These are phyloP conservation scores for Chelonia mydas DNA, from an alignment of 2,797 vertebrate genomes.

Conservation along the genomic window DNA sequence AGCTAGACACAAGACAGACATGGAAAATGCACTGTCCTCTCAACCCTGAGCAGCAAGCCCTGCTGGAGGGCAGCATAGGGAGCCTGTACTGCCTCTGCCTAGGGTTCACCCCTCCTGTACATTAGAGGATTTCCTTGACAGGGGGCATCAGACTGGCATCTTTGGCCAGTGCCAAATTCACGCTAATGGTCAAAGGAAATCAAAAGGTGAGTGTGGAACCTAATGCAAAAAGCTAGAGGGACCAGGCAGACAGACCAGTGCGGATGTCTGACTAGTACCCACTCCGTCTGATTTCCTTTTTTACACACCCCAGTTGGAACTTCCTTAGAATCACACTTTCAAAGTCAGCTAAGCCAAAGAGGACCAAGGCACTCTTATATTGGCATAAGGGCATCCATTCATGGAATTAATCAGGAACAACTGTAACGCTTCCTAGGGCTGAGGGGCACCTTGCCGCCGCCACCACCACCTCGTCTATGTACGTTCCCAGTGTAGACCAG, in stretches of 20 bases:
- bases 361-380: not conserved
- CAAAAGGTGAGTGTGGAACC: not conserved
- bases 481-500: not conserved
- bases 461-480: no score
- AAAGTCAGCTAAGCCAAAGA: not conserved
- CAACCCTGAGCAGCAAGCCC: no score
- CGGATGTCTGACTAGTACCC: not conserved
- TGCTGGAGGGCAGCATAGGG: not conserved
- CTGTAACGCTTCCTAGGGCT: not conserved
- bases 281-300: not conserved
- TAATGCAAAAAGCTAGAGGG: not conserved
- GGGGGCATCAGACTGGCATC: not conserved
- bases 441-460: not conserved
- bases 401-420: not conserved
- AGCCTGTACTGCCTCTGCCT: not conserved
- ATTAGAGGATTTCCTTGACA: no score
- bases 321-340: not conserved
- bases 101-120: not conserved
- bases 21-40: no score
- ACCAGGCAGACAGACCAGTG: not conserved
- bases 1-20: not conserved
- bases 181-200: not conserved
- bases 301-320: not conserved
- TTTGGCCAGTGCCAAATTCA: not conserved
- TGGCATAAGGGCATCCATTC: not conserved